Percentiles rank a stretch among this genome's conserved stretches.
Conservation (phyloP, 2,797 vertebrate genomes). For the Lateolabrax maculatus region DNA sequence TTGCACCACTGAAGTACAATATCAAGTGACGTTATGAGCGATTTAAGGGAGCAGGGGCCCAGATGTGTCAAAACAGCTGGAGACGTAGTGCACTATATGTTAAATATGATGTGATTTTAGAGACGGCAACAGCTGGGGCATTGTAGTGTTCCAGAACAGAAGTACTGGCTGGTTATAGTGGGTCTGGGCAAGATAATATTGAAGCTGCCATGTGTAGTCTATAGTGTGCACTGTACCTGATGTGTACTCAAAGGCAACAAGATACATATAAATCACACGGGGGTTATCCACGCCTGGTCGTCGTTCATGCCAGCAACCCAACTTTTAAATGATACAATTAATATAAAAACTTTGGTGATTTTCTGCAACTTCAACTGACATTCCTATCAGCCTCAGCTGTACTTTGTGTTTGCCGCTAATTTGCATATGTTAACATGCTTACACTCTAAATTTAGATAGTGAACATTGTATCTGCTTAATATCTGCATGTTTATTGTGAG, state of each 20-base stretch:
- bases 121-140: not conserved
- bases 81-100: not conserved
- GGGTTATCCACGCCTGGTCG: not conserved
- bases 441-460: not conserved
- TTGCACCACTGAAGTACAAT: not conserved
- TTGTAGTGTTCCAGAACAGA: not conserved
- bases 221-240: not conserved
- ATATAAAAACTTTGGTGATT: not conserved
- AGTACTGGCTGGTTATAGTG: not conserved
- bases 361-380: not conserved
- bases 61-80: not conserved
- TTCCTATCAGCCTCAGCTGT: not conserved
- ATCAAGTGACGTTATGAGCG: not conserved
- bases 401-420: not conserved
- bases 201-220: not conserved
- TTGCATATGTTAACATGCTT: not conserved
- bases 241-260: constrained; percentile 7
- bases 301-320: not conserved
- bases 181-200: not conserved
- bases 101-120: not conserved
- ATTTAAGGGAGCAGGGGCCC: not conserved
- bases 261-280: not conserved
- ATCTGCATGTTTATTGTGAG: not conserved
- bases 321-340: not conserved
- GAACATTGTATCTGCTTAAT: not conserved